A percentile compares a stretch with the other conserved stretches of the same genome.
phyloP scores from a whole-genome alignment of 2,797 vertebrate species.

The Lophius americanus region DNA sequence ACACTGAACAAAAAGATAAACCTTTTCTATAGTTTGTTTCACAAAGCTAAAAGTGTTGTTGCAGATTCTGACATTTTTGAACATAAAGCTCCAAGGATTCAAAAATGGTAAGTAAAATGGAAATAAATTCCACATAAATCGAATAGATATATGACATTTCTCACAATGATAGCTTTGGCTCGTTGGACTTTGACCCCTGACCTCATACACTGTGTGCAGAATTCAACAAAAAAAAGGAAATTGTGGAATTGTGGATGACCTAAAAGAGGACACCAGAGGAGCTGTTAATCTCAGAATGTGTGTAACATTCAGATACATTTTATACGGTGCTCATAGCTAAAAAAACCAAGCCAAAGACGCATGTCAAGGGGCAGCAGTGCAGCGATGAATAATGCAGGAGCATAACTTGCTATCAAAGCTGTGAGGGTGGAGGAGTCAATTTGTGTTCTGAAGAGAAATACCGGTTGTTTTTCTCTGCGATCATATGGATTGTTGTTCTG shows the following conservation, averaged over 20 bases:
- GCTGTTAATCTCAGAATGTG: conserved; percentile 34
- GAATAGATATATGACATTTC: too few species aligned
- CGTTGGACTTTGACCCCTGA: too few species aligned
- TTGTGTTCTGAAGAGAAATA: conserved; percentile 54
- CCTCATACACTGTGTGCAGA: too few species aligned
- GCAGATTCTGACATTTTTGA: too few species aligned
- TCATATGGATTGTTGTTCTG: too few species aligned
- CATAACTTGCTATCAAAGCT: conserved; percentile 37
- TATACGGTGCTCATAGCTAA: conserved; percentile 59
- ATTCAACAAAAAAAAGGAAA: neutral
- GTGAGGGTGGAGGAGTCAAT: conserved; percentile 50
- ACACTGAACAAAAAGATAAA: too few species aligned
- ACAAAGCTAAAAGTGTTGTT: too few species aligned
- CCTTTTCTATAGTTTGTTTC: too few species aligned
- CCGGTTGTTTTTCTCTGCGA: conserved; percentile 24
- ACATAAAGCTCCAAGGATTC: too few species aligned
- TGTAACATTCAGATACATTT: conserved; percentile 44
- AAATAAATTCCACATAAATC: too few species aligned
- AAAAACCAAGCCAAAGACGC: conserved; percentile 40
- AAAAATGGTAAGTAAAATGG: too few species aligned
- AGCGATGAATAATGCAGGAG: conserved; percentile 70
- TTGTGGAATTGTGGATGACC: neutral
- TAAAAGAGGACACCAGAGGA: neutral
- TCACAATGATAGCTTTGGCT: too few species aligned
- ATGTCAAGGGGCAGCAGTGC: conserved; percentile 37